phyloP scores from a whole-genome alignment of 2,113 vertebrate species.

The Lycocorax pyrrhopterus region DNA sequence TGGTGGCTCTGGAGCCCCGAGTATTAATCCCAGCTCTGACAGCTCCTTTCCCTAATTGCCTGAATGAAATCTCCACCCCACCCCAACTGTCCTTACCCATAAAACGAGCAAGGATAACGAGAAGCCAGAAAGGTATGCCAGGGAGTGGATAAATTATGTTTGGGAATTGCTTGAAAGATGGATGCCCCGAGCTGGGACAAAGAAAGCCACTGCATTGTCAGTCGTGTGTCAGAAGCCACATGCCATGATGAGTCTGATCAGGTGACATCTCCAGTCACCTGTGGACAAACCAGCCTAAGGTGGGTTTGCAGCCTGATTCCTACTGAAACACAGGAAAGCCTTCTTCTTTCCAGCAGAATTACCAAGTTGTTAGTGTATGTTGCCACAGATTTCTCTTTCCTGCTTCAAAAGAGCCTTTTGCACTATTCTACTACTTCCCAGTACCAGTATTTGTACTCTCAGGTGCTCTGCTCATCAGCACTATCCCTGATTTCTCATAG shows the following conservation, averaged over 20 bases:
- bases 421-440: neutral
- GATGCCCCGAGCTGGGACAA: neutral
- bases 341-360: neutral
- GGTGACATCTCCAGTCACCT: neutral
- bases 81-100: neutral
- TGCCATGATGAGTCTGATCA: neutral
- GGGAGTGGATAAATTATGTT: neutral
- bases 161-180: conserved; percentile 7
- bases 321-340: neutral
- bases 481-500: conserved; percentile 2
- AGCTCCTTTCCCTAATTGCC: neutral
- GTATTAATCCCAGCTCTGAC: neutral
- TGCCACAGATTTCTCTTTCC: neutral
- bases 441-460: neutral
- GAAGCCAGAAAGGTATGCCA: neutral
- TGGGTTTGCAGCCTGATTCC: neutral
- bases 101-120: neutral
- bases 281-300: neutral
- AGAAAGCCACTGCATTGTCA: neutral
- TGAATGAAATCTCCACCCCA: neutral
- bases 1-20: neutral
- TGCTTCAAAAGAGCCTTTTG: neutral
- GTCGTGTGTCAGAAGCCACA: neutral
- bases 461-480: conserved; percentile 33
- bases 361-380: neutral